Evolutionary conservation across 2,113 vertebrate species (phyloP), one percentile per base, ranked within the genome.

Genomic region (Hymenochirus boettgeri): DNA sequence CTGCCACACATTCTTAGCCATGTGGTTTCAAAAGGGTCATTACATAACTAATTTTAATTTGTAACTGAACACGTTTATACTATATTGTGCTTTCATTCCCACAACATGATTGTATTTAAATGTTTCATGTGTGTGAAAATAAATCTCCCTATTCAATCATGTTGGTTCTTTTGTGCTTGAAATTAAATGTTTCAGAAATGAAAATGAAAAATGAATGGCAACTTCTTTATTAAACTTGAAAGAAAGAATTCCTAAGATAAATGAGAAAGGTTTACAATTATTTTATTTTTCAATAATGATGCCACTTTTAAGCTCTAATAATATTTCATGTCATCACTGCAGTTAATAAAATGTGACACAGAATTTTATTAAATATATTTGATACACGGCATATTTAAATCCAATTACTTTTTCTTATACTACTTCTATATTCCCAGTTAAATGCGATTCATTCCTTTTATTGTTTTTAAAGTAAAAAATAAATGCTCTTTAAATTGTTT

Each of bases 191-290:
- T 69, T 60, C 25, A 52, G 33, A 60, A 69, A 60, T 26, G 56
- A 53, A 69, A 69, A 60, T 60, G 46, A 69, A 69, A 25, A 69
- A 69, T 69, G 65, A 69, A 60, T 53, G 57, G 31, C 65, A 69
- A 53, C 35, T 59, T n/a, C 50, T 60, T 60, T 60, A 69, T 60
- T 69, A 52, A 52, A 59, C 48, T 35, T 69, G 65, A 60, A 69
- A 45, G 45, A 60, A 33, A 31, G 10, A 69, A 35, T 51, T 53
- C 24, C 57, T 53, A 60, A 69, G 56, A 69, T 53, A 48, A 60
- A 69, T 69, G 57, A 33, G 56, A 53, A 48, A 69, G 35, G 57
- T 69, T 69, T 69, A 69, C 56, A 59, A 69, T 60, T 53, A 69
- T 69, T 59, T 52, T 69, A 60, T 60, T 69, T 55, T 59, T 69